Base-by-base conservation (phyloP, 1,140 invertebrate genomes). In the Cephus cinctus region DNA sequence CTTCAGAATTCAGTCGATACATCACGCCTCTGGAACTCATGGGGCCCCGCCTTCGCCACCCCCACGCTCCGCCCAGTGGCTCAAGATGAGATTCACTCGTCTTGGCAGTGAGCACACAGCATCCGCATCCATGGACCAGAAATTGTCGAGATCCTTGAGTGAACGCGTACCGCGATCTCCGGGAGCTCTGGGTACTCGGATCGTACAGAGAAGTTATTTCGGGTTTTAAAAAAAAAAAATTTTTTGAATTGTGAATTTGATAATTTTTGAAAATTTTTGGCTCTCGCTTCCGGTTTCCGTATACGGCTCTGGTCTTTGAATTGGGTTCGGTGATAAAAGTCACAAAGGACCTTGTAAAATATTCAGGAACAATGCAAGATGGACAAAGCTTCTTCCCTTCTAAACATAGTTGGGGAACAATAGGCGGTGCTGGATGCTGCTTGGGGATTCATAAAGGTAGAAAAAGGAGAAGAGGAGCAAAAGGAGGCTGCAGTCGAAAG, bases 1-100 rank as follows among this genome's bases (percentile, higher is more conserved):
- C 62, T 69, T 71, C 58, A 61, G 58, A 70, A 70, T 71, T 67
- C 67, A 59, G 67, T 69, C 69, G 69, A 71, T 71, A 70, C 69
- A 69, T 71, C 69, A 70, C 69, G 67, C 67, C 63, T 70, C 64
- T 70, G 64, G 57, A 69, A 64, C 61, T 59, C 54, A 50, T 49
- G 51, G 64, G 43, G 65, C 67, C 52, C 69, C 69, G 69, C 69
- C 69, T 57, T 55, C 57, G 47, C 65, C 65, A 59, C 69, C 64
- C 59, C 55, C 62, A 69, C 59, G 69, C 69, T 69, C 69, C 69
- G 69, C 69, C 67, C 68, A 54, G 61, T 18, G 8, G 9, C 34
- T 36, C 19, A 8, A 8, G 8, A 14, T 18, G 34, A 18, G 9
- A 36, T 36, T 36, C 34, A 36, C 34, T 36, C 34, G 19, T 36